Percentiles rank a stretch among this genome's conserved stretches.
These are phyloP conservation scores for Thyatira batis DNA, from an alignment of 2,888 invertebrate species.

Conservation along the genomic window DNA sequence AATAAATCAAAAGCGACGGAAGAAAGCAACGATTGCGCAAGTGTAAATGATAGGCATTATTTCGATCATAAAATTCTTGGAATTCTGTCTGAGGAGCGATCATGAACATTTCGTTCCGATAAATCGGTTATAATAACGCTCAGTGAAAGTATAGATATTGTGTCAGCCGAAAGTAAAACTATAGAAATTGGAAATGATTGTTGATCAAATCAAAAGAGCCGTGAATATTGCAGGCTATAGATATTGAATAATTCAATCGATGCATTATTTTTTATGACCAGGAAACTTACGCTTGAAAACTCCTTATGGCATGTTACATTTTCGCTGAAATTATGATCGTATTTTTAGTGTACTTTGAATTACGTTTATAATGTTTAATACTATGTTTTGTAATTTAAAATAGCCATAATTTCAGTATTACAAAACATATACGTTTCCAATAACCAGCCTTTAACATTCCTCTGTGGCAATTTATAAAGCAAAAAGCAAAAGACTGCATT, in stretches of 20 bases:
- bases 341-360: too few relatives aligned
- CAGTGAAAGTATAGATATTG: slow-evolving; percentile 37
- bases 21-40: background rate
- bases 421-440: background rate
- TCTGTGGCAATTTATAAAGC: slow-evolving; percentile 18
- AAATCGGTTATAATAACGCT: slow-evolving; percentile 34
- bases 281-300: too few relatives aligned
- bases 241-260: background rate
- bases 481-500: slow-evolving; percentile 14
- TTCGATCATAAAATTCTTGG: slow-evolving; percentile 1
- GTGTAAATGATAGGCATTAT: background rate
- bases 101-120: slow-evolving; percentile 31
- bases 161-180: slow-evolving; percentile 22
- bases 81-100: slow-evolving; percentile 11
- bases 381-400: too few relatives aligned
- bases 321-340: too few relatives aligned
- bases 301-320: too few relatives aligned
- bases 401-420: too few relatives aligned
- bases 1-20: slow-evolving; percentile 4
- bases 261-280: too few relatives aligned
- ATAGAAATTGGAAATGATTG: slow-evolving; percentile 22
- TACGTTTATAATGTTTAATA: too few relatives aligned
- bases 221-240: background rate
- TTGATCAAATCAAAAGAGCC: background rate
- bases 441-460: background rate